These are phyloP conservation scores for Drosophila grimshawi DNA, from an alignment of 1,140 invertebrate species.

Conservation along the genomic window DNA sequence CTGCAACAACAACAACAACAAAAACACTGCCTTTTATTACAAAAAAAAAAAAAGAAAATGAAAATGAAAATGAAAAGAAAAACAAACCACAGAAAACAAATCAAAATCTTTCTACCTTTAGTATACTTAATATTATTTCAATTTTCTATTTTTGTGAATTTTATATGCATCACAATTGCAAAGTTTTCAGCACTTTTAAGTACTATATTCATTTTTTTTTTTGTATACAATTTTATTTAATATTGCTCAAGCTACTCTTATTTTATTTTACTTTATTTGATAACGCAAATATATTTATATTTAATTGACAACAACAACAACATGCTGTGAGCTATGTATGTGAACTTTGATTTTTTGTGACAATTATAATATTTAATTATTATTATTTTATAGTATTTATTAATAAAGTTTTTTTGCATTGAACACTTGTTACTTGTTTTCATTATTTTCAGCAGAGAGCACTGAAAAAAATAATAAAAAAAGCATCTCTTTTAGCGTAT, in stretches of 20 bases:
- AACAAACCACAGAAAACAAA: slow-evolving; percentile 42
- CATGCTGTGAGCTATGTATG: slow-evolving; percentile 76
- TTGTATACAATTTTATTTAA: slow-evolving; percentile 23
- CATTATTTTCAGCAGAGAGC: slow-evolving; percentile 1
- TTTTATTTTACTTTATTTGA: slow-evolving; percentile 11
- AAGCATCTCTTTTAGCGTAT: neutral
- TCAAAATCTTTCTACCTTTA: slow-evolving; percentile 29
- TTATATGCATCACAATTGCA: slow-evolving; percentile 34
- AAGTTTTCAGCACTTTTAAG: slow-evolving; percentile 23
- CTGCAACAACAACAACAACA: slow-evolving; percentile 57
- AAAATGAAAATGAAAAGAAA: neutral
- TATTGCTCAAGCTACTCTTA: slow-evolving; percentile 33
- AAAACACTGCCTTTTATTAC: slow-evolving; percentile 75
- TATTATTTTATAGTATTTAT: slow-evolving; percentile 76
- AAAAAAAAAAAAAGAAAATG: too few species aligned
- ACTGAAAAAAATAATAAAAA: too few species aligned
- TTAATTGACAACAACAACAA: slow-evolving; percentile 51
- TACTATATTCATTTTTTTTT: slow-evolving; percentile 21
- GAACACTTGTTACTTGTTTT: slow-evolving; percentile 22
- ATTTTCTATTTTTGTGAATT: slow-evolving; percentile 30
- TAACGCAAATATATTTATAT: slow-evolving; percentile 23
- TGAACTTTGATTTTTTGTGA: slow-evolving; percentile 69
- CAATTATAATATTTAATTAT: slow-evolving; percentile 57
- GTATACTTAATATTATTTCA: slow-evolving; percentile 21
- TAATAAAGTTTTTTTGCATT: slow-evolving; percentile 79